These are phyloP conservation scores for Halictus ligatus DNA, from an alignment of 2,888 invertebrate genomes.

Conservation along the genomic window DNA sequence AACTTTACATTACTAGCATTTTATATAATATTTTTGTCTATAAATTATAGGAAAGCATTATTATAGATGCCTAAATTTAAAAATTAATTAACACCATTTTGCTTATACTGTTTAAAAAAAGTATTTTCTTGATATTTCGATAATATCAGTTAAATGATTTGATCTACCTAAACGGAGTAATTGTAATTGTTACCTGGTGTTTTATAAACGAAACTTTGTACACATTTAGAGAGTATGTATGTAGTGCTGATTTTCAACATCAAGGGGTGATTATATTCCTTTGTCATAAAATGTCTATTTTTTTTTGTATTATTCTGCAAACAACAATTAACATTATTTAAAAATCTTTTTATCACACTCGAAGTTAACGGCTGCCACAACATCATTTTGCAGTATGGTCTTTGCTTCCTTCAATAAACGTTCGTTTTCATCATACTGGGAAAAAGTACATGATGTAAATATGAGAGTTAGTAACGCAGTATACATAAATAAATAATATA, in stretches of 20 bases:
- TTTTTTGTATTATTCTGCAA: not conserved
- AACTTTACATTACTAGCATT: slow-evolving; percentile 14
- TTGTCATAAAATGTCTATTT: slow-evolving; percentile 1
- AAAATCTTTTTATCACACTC: slow-evolving; percentile 62
- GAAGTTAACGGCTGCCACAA: slow-evolving; percentile 85
- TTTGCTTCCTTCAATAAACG: slow-evolving; percentile 85
- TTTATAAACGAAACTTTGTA: slow-evolving; percentile 15
- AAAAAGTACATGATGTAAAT: slow-evolving; percentile 39
- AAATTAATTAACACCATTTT: slow-evolving; percentile 12
- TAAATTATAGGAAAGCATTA: not conserved
- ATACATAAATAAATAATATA: slow-evolving; percentile 35
- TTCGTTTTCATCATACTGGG: slow-evolving; percentile 85
- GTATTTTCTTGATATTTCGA: slow-evolving; percentile 13
- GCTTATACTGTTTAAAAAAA: not conserved
- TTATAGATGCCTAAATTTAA: not conserved
- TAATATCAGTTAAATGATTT: not conserved
- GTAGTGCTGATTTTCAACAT: not conserved
- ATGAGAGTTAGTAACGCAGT: slow-evolving; percentile 20
- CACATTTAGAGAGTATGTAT: slow-evolving; percentile 16
- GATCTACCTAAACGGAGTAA: not conserved
- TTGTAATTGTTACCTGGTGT: not conserved
- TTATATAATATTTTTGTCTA: slow-evolving; percentile 11
- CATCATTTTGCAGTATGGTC: slow-evolving; percentile 86
- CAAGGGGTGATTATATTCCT: not conserved
- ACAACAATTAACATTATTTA: slow-evolving; percentile 12